These are phyloP conservation scores for Argya squamiceps DNA, from an alignment of 2,797 vertebrate genomes.

Conservation along the genomic window DNA sequence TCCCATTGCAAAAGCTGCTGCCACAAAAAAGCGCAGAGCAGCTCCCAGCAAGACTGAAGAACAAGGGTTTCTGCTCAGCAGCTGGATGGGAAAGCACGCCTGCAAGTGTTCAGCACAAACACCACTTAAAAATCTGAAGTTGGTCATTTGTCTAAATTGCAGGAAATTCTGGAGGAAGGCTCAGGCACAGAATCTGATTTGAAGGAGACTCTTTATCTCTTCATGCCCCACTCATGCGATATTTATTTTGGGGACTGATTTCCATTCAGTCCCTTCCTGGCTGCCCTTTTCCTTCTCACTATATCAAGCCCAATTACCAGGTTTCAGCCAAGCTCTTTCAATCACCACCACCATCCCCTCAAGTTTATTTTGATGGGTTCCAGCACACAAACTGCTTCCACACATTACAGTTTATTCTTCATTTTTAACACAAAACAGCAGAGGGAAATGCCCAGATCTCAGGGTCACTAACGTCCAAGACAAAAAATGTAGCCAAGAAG, in stretches of 20 bases:
- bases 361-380: background rate
- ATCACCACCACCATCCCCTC: background rate
- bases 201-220: background rate
- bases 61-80: background rate
- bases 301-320: background rate
- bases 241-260: background rate
- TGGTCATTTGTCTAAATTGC: constrained; percentile 15
- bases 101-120: constrained; percentile 8
- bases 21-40: background rate
- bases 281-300: background rate
- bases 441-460: background rate
- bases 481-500: background rate
- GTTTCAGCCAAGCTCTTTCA: background rate
- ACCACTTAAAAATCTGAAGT: constrained; percentile 2
- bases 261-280: background rate
- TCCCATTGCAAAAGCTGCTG: constrained; percentile 18
- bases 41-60: background rate
- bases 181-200: background rate
- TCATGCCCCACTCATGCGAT: background rate
- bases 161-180: background rate
- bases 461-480: background rate
- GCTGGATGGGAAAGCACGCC: background rate
- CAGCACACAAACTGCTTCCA: background rate
- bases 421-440: background rate
- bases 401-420: background rate